Evolutionary conservation across 2,113 vertebrate species (phyloP).

Genomic region (Cercocebus atys): DNA sequence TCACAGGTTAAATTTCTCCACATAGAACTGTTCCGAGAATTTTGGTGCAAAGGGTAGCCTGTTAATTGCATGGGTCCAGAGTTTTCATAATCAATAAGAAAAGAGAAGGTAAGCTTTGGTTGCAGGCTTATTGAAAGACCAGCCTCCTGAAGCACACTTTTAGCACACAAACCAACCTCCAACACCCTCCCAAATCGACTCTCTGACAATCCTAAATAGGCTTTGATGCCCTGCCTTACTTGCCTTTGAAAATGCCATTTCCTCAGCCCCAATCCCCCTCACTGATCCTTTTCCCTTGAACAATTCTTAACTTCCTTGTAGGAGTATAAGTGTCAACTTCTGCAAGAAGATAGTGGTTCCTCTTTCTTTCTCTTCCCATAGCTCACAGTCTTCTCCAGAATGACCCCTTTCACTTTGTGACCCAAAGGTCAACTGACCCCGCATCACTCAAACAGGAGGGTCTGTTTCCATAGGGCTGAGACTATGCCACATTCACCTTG

Average conservation of each 20-base stretch:
- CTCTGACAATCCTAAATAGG: neutral
- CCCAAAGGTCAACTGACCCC: too few relatives aligned
- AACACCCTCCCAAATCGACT: neutral
- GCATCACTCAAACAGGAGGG: neutral
- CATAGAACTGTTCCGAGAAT: neutral
- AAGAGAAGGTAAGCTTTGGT: neutral
- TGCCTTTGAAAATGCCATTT: neutral
- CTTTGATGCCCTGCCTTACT: neutral
- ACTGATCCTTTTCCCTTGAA: neutral
- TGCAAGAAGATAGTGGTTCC: neutral
- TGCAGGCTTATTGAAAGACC: neutral
- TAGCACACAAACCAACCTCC: neutral
- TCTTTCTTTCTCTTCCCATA: neutral
- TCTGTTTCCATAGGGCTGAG: neutral
- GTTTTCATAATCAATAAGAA: neutral
- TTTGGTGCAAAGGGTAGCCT: neutral
- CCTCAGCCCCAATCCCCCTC: neutral
- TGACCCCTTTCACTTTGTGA: neutral
- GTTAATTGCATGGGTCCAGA: neutral
- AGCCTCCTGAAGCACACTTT: neutral
- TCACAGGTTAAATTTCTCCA: neutral
- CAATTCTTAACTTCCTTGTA: neutral
- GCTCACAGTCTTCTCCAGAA: neutral
- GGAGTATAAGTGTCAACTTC: neutral
- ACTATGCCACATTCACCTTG: neutral